A percentile compares a stretch with the other conserved stretches of the same genome.
Evolutionary conservation across 1,140 invertebrate species (phyloP).

Genomic region (Phenacoccus solenopsis): DNA sequence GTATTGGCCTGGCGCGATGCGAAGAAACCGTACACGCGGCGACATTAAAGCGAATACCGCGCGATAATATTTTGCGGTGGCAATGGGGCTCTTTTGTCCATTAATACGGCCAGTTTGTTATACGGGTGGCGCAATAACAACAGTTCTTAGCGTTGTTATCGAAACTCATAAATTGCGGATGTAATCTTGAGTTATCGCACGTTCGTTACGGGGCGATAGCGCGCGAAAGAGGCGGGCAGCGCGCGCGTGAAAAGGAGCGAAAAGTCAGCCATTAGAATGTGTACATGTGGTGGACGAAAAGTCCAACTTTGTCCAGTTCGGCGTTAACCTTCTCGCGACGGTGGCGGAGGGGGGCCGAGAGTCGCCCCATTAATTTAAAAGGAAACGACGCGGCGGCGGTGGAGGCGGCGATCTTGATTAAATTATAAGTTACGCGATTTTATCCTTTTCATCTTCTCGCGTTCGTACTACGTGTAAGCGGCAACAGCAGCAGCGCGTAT

Average conservation of each 20-base stretch:
- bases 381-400: background rate
- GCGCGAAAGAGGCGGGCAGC: background rate
- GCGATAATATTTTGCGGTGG: slow-evolving; percentile 16
- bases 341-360: no score
- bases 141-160: slow-evolving; percentile 17
- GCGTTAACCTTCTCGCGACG: background rate
- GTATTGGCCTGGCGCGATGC: background rate
- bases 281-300: background rate
- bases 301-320: slow-evolving; percentile 1
- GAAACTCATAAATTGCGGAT: slow-evolving; percentile 17
- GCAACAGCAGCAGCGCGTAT: background rate
- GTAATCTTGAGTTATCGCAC: slow-evolving; percentile 17
- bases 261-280: background rate
- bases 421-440: slow-evolving; percentile 14
- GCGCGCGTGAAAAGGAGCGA: background rate
- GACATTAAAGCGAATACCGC: background rate
- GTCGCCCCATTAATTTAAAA: slow-evolving; percentile 4
- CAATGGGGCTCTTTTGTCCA: slow-evolving; percentile 7
- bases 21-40: background rate
- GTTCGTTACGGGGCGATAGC: background rate
- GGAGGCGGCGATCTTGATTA: slow-evolving; percentile 9
- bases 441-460: background rate
- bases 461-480: background rate
- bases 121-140: slow-evolving; percentile 16
- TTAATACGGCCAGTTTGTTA: slow-evolving; percentile 15